Evolutionary conservation across 2,888 invertebrate species (phyloP), one percentile per base, ranked within the genome.

Genomic region (Melanophora roralis): DNA sequence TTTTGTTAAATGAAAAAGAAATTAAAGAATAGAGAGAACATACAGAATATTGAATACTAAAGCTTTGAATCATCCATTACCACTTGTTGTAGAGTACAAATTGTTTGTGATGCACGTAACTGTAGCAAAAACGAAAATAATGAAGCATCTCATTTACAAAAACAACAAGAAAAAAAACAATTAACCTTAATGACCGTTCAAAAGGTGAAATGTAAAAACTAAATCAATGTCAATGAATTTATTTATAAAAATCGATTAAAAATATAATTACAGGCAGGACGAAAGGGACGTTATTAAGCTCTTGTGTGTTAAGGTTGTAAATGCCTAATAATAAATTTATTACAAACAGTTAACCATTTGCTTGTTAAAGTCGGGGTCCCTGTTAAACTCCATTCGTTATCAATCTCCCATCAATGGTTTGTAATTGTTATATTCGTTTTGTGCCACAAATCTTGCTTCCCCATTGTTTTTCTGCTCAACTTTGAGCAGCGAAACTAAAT

Each of bases 121-220:
- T 64, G 36, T 14, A 6, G 34, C n/a, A 6, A 49, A 36, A 64
- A 49, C 21, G 21, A 49, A 36, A 64, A 49, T 49, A 64, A 64
- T 64, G 47, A 64, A 64, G 55, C 21, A 11, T 68, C 43, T 12
- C 36, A 62, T 34, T 72, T 62, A 34, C 38, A 27, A 38, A 57
- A 64, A 23, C 5, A 72, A 64, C n/a, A n/a, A 2, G 3, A 12
- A 57, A 57, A 73, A 47, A 47, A 47, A 64, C 47, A 65, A 57
- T 38, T 47, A 8, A 57, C 38, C 62, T 45, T 53, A 43, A 23
- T 19, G 53, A 36, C 43, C 62, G 49, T n/a, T 62, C 16, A 45
- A 72, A 53, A 53, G 72, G 53, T 62, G 34, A 36, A 49, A 60
- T 47, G 72, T 47, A 19, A 40, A 55, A 71, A 71, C 51, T 36